Evolutionary conservation across 53 echinoderm and acorn worm genomes (phyloP).

Genomic region (Hippasteria phrygiana): DNA sequence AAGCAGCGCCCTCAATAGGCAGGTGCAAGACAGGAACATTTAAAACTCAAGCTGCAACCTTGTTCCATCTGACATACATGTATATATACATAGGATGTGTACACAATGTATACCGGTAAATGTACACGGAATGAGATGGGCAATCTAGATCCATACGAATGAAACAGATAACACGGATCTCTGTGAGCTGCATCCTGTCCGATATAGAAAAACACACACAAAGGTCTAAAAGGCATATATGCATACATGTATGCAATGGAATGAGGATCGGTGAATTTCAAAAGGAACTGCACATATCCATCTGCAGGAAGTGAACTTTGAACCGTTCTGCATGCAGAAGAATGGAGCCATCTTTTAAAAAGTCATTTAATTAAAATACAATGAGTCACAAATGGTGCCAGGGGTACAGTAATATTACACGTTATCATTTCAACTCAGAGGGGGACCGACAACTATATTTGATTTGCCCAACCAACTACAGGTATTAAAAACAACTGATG

Average conservation of each 20-base stretch:
- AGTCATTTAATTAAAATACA: background rate
- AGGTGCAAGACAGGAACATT: background rate
- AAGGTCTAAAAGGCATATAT: background rate
- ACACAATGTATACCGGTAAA: too few relatives aligned
- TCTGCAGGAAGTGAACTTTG: background rate
- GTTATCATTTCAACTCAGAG: too few relatives aligned
- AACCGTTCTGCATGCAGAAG: background rate
- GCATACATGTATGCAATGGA: background rate
- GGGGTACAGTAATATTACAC: too few relatives aligned
- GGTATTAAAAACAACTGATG: too few relatives aligned
- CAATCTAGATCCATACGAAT: too few relatives aligned
- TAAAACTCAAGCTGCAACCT: background rate
- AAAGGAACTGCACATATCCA: background rate
- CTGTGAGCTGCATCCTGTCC: background rate
- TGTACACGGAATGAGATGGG: too few relatives aligned
- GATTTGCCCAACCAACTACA: too few relatives aligned
- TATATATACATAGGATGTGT: background rate
- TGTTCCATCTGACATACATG: background rate
- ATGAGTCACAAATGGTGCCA: too few relatives aligned
- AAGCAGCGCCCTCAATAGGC: background rate
- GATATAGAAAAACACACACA: background rate
- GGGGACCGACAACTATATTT: too few relatives aligned
- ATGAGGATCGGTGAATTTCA: background rate
- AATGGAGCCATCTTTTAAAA: background rate
- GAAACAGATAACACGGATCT: too few relatives aligned